phyloP scores from a whole-genome alignment of 2,113 vertebrate species.

The Muscicapa adusta region DNA sequence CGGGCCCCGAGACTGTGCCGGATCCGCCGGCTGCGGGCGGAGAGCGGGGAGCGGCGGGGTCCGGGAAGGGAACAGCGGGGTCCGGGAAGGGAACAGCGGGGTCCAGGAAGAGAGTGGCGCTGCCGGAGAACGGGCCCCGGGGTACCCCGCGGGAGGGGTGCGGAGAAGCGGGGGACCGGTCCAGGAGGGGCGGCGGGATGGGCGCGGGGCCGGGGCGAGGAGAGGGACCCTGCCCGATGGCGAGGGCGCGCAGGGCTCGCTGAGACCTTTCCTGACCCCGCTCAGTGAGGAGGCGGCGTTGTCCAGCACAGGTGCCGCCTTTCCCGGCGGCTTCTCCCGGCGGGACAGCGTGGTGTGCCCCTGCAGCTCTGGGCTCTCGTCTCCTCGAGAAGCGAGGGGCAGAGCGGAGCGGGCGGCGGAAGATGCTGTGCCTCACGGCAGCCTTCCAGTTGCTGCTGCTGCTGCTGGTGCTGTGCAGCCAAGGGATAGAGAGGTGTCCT shows the following conservation, averaged over 20 bases:
- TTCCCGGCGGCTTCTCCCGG: background rate
- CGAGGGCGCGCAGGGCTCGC: background rate
- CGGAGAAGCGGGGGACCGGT: background rate
- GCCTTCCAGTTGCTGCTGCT: constrained; percentile 54
- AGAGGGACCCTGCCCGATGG: background rate
- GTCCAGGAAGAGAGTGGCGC: background rate
- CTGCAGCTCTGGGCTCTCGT: background rate
- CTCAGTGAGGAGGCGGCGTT: background rate
- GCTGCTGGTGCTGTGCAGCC: constrained; percentile 19
- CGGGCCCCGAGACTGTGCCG: background rate
- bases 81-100: background rate
- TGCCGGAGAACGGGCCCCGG: background rate
- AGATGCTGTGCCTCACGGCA: constrained; percentile 44
- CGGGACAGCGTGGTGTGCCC: background rate
- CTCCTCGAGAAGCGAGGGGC: background rate
- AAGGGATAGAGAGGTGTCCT: constrained; percentile 25
- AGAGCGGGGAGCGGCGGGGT: background rate
- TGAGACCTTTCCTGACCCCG: background rate
- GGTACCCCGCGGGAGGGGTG: background rate
- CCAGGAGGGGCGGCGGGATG: background rate
- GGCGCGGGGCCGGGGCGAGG: no score
- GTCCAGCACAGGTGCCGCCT: background rate
- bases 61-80: no score
- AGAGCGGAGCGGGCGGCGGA: background rate
- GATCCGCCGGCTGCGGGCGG: no score